A percentile compares a stretch with the other conserved stretches of the same genome.
phyloP scores from a whole-genome alignment of 2,113 vertebrate genomes.

The Atlantisia rogersi region DNA sequence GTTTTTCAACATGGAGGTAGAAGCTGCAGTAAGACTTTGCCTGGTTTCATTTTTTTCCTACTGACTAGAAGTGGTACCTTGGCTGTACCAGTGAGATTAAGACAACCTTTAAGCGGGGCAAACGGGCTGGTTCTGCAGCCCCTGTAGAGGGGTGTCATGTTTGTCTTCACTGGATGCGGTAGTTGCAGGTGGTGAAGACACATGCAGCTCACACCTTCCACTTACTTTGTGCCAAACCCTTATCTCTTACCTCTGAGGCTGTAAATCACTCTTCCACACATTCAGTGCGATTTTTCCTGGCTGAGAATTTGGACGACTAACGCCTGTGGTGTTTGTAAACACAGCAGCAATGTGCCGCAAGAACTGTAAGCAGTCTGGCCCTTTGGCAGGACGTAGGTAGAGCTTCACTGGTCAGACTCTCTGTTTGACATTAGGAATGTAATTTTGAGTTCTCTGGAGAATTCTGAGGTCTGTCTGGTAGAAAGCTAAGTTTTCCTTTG shows the following conservation, averaged over 20 bases:
- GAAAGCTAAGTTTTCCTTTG: background rate
- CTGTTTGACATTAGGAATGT: rapidly evolving
- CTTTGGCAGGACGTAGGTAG: background rate
- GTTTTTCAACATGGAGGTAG: background rate
- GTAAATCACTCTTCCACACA: rapidly evolving
- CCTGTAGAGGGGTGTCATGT: rapidly evolving
- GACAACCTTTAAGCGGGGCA: background rate
- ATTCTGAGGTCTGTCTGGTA: background rate
- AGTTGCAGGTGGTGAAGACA: background rate
- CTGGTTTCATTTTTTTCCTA: background rate
- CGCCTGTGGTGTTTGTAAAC: background rate
- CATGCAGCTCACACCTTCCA: background rate
- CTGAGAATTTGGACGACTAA: background rate
- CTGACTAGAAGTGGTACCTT: background rate
- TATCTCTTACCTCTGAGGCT: background rate
- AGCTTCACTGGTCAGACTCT: background rate
- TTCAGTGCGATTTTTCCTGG: background rate
- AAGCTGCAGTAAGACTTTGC: background rate
- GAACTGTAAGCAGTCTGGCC: background rate
- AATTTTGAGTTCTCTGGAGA: background rate
- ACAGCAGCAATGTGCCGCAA: background rate
- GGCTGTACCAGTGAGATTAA: background rate
- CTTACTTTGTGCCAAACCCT: background rate
- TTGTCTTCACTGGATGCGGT: background rate
- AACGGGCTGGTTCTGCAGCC: background rate